These are phyloP conservation scores for Argyresthia goedartella DNA, from an alignment of 2,888 invertebrate genomes.

Conservation along the genomic window DNA sequence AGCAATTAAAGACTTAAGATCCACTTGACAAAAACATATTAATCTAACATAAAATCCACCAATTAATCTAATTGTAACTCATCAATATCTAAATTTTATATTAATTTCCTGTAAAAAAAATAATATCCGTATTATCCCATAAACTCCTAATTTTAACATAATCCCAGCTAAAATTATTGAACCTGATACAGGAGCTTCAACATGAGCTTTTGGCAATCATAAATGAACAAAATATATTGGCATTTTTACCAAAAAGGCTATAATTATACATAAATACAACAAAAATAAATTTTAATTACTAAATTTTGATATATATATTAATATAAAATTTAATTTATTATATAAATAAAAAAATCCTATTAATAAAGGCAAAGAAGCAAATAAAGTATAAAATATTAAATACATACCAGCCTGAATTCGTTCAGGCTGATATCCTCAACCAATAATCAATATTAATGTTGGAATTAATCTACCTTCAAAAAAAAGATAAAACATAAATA, in stretches of 20 bases:
- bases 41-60: slow-evolving; percentile 73
- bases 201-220: slow-evolving; percentile 82
- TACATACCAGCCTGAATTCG: slow-evolving; percentile 76
- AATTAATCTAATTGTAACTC: slow-evolving; percentile 65
- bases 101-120: slow-evolving; percentile 52
- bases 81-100: slow-evolving; percentile 62
- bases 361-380: slow-evolving; percentile 76
- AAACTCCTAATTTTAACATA: slow-evolving; percentile 80
- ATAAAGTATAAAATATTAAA: slow-evolving; percentile 79
- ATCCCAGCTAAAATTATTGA: slow-evolving; percentile 82
- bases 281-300: slow-evolving; percentile 45
- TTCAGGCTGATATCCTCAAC: slow-evolving; percentile 77
- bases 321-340: slow-evolving; percentile 48
- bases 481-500: slow-evolving; percentile 78
- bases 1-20: slow-evolving; percentile 81
- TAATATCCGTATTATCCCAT: slow-evolving; percentile 74
- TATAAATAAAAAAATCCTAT: slow-evolving; percentile 67
- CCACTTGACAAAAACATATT: slow-evolving; percentile 76
- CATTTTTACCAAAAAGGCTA: slow-evolving; percentile 79
- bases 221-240: slow-evolving; percentile 79
- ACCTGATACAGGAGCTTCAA: slow-evolving; percentile 79
- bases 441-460: slow-evolving; percentile 75
- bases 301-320: slow-evolving; percentile 64
- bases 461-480: slow-evolving; percentile 79
- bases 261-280: slow-evolving; percentile 66